Evolutionary conservation across 1,140 invertebrate species (phyloP), one percentile per base, ranked within the genome.

Genomic region (Leptopilina clavipes): DNA sequence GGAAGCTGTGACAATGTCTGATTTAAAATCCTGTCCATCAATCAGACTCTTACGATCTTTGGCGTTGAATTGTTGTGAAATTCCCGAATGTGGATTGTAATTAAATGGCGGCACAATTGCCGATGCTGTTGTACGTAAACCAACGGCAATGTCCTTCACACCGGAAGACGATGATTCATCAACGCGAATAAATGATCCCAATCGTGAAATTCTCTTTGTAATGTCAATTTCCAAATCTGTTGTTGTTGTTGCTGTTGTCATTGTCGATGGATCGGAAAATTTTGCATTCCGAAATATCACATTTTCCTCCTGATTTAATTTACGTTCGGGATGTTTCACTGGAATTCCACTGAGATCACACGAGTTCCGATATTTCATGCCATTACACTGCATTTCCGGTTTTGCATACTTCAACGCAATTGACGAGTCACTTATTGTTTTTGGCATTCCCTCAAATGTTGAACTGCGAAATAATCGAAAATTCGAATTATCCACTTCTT

Each of bases 361-460:
- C 0, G 88, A 89, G 70, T 89, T 89, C 1, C 86, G 79, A 54
- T 88, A 87, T n/a, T 84, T 74, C 10, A 70, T 25, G 14, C 65
- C 19, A 52, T 70, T 75, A 17, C 22, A 43, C 65, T 10, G 77
- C 56, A 48, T 72, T 17, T 52, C 44, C 1, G 74, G 12, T 0
- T 82, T 80, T 7, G 77, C 80, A 70, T 73, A 75, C 31, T 72
- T 83, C 3, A 74, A 70, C 19, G 71, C 22, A n/a, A 71, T 22
- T 59, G 44, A 71, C 17, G 59, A 70, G 14, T 73, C 52, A 22
- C 1, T 81, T 65, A 14, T 81, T 71, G 11, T 85, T 83, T 40
- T 91, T 6, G 93, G 92, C 45, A 92, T 90, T 1, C 93, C 93
- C 79, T 95, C 94, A 84, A 95, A 95, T 0, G 94, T 95, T 1